These are phyloP conservation scores for Magallana nippona DNA, from an alignment of 2,888 invertebrate species.

Conservation along the genomic window DNA sequence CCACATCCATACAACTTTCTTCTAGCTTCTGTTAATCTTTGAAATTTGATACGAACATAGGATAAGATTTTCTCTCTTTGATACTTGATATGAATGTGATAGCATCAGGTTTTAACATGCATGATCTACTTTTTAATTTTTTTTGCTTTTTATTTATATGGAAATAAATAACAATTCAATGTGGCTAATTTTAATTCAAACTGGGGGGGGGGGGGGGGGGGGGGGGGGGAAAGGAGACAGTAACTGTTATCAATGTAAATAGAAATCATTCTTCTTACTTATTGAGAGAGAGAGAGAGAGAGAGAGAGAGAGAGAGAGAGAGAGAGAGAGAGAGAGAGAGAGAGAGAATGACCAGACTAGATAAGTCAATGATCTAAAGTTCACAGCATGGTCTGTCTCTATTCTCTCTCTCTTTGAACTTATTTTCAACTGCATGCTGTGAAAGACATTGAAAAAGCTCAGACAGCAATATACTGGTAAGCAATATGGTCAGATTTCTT, in stretches of 20 bases:
- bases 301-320: slow-evolving; percentile 44
- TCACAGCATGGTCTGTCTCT: background rate
- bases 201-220: background rate
- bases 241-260: background rate
- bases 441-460: background rate
- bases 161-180: too few species aligned
- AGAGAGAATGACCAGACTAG: slow-evolving; percentile 10
- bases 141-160: too few species aligned
- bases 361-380: slow-evolving; percentile 5
- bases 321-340: slow-evolving; percentile 44
- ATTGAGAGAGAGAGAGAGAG: slow-evolving; percentile 38
- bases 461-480: background rate
- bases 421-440: background rate
- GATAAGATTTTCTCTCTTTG: too few species aligned
- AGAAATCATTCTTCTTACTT: too few species aligned
- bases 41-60: too few species aligned
- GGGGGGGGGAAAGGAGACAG: slow-evolving; percentile 34
- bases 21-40: too few species aligned
- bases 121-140: too few species aligned
- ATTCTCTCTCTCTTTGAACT: slow-evolving; percentile 12
- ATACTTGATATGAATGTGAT: too few species aligned
- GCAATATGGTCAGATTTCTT: too few species aligned
- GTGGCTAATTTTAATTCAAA: background rate
- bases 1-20: too few species aligned
- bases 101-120: too few species aligned